A percentile compares a stretch with the other conserved stretches of the same genome.
Evolutionary conservation across 1,140 invertebrate genomes (phyloP).

Genomic region (Cherax destructor): DNA sequence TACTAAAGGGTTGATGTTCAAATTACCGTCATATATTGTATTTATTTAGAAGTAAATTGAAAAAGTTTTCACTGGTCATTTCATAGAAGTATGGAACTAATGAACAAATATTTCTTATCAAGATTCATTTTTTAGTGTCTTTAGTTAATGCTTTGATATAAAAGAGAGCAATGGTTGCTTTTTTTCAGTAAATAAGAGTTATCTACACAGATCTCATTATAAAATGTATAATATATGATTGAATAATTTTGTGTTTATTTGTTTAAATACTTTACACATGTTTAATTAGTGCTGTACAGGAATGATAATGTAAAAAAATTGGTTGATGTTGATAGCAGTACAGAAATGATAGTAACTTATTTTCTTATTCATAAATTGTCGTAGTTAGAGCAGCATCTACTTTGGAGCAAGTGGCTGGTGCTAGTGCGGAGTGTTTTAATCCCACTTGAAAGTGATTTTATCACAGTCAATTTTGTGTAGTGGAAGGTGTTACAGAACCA

Average conservation of each 20-base stretch:
- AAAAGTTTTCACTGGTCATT: background rate
- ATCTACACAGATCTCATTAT: background rate
- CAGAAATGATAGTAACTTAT: background rate
- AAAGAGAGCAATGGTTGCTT: background rate
- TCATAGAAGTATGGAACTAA: background rate
- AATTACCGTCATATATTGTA: background rate
- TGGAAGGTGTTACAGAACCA: conserved; percentile 10
- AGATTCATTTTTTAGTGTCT: background rate
- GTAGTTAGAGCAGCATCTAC: background rate
- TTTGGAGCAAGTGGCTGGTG: conserved; percentile 3
- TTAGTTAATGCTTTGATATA: background rate
- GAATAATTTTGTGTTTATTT: background rate
- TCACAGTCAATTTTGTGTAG: background rate
- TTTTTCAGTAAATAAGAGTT: background rate
- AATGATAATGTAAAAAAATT: background rate
- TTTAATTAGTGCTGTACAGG: background rate
- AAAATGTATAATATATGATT: background rate
- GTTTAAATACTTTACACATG: background rate
- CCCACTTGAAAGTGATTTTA: background rate
- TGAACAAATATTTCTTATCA: background rate
- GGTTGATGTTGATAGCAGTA: background rate
- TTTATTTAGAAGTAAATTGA: background rate
- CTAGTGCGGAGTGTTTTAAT: background rate
- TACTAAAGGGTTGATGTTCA: background rate
- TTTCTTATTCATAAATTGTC: background rate